Evolutionary conservation across 2,797 vertebrate species (phyloP).

Genomic region (Pygocentrus nattereri): DNA sequence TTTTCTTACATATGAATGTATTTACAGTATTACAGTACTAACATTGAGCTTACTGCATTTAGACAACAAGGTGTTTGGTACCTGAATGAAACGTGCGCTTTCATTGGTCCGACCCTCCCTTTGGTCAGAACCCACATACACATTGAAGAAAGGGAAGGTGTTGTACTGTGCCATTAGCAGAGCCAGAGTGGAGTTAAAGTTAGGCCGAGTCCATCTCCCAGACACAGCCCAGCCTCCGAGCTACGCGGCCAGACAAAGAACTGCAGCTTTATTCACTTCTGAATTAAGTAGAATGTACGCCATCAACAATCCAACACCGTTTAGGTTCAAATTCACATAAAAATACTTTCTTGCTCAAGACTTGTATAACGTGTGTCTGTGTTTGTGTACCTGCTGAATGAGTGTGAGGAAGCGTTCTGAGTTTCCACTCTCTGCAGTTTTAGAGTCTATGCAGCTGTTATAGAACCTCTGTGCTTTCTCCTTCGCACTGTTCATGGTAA

Average conservation of each 20-base stretch:
- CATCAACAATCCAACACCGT: neutral
- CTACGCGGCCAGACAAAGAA: conserved; percentile 66
- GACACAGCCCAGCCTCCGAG: conserved; percentile 88
- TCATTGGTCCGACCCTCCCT: conserved; percentile 65
- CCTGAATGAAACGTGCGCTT: conserved; percentile 72
- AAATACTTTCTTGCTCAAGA: neutral
- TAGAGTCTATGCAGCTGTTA: conserved; percentile 85
- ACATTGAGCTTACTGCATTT: neutral
- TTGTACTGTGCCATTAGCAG: conserved; percentile 87
- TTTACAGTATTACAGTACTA: no score
- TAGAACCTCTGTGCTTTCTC: conserved; percentile 87
- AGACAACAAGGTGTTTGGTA: conserved; percentile 20
- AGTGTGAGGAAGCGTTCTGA: conserved; percentile 81
- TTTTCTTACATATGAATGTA: no score
- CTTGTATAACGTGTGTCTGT: neutral
- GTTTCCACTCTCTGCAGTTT: conserved; percentile 79
- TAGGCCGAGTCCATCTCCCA: conserved; percentile 74
- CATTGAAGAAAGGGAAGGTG: conserved; percentile 93
- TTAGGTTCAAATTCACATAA: neutral
- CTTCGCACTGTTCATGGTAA: conserved; percentile 68
- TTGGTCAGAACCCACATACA: conserved; percentile 80
- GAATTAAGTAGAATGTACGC: neutral
- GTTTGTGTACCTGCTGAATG: conserved; percentile 81
- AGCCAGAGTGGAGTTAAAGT: conserved; percentile 88
- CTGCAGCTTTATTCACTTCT: neutral